phyloP scores from a whole-genome alignment of 2,888 invertebrate genomes.

The Philopedon plagiatum region DNA sequence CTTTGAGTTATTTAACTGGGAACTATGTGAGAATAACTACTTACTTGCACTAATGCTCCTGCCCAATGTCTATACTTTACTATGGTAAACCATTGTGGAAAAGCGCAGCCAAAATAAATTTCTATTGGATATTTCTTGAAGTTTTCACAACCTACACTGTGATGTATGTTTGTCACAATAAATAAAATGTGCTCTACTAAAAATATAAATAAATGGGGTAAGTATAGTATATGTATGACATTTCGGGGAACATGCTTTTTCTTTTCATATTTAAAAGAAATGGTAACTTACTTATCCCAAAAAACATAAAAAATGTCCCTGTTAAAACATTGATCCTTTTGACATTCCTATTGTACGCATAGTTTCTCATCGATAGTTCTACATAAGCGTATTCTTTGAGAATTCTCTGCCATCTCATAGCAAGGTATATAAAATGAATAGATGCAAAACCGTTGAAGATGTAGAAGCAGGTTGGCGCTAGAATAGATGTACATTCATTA shows the following conservation, averaged over 20 bases:
- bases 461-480: conserved; percentile 62
- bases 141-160: conserved; percentile 55
- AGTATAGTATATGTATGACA: too few species aligned
- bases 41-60: conserved; percentile 67
- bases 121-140: conserved; percentile 53
- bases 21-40: too few species aligned
- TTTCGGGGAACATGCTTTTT: neutral
- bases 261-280: neutral
- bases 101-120: conserved; percentile 63
- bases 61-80: conserved; percentile 70
- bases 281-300: conserved; percentile 62
- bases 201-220: conserved; percentile 26
- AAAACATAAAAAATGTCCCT: conserved; percentile 59
- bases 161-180: conserved; percentile 58
- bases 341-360: conserved; percentile 57
- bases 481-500: too few species aligned
- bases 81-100: conserved; percentile 71
- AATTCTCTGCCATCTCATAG: conserved; percentile 58
- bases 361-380: conserved; percentile 62
- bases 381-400: conserved; percentile 63
- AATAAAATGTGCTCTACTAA: conserved; percentile 63
- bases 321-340: conserved; percentile 60
- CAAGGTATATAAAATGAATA: conserved; percentile 59
- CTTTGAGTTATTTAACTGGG: too few species aligned
- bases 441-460: conserved; percentile 58